These are phyloP conservation scores for Pseudochirops cupreus DNA, from an alignment of 2,797 vertebrate species.

Conservation along the genomic window DNA sequence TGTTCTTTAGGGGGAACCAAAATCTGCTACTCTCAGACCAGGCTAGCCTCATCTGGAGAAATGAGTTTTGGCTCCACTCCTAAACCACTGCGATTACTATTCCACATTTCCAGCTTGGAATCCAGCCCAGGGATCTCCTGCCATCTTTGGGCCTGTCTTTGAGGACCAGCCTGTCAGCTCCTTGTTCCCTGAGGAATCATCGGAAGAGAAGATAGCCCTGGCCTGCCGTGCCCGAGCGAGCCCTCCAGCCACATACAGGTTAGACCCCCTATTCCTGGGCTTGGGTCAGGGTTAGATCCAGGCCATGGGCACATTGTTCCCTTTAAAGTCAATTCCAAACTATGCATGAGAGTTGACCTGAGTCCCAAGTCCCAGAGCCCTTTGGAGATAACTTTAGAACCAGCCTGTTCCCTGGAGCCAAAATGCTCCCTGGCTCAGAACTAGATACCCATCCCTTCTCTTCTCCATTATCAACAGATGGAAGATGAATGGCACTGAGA, in stretches of 20 bases:
- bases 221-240: constrained; percentile 93
- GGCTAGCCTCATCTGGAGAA: neutral
- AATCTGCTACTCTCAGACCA: neutral
- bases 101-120: constrained; percentile 87
- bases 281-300: neutral
- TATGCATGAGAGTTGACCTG: neutral
- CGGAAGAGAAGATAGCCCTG: constrained; percentile 93
- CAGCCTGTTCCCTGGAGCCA: neutral
- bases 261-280: neutral
- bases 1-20: neutral
- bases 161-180: constrained; percentile 94
- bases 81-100: constrained; percentile 22
- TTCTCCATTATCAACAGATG: constrained; percentile 86
- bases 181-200: constrained; percentile 94
- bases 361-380: neutral
- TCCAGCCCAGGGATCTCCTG: constrained; percentile 85
- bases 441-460: neutral
- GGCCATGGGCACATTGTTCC: neutral
- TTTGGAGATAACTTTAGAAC: neutral
- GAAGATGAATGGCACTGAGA: constrained; percentile 95
- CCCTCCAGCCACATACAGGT: constrained; percentile 95
- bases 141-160: constrained; percentile 93
- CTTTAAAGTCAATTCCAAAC: neutral
- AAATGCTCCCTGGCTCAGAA: neutral
- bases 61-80: neutral